A percentile compares a stretch with the other conserved stretches of the same genome.
phyloP scores from a whole-genome alignment of 2,797 vertebrate genomes.

The Falco cherrug region DNA sequence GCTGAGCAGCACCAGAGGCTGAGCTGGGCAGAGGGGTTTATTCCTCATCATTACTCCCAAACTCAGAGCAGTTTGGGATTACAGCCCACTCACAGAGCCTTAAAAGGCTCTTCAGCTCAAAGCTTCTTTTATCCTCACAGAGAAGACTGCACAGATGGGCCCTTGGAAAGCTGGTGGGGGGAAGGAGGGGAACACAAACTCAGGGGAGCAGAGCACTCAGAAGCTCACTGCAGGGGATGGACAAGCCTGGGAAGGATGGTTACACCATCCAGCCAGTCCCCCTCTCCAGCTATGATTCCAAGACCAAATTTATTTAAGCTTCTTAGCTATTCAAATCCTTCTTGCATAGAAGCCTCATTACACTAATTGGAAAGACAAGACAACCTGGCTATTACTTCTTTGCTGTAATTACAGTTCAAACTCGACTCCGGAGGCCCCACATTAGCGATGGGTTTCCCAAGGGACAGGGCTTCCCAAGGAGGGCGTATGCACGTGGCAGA shows the following conservation, averaged over 20 bases:
- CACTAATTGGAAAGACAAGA: constrained; percentile 29
- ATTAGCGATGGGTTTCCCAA: not conserved
- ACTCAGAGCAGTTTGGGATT: not conserved
- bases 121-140: not conserved
- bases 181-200: not conserved
- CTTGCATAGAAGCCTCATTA: constrained; percentile 32
- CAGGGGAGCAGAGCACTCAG: not conserved
- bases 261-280: not conserved
- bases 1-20: not conserved
- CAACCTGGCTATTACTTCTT: not conserved
- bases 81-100: not conserved
- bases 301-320: constrained; percentile 52
- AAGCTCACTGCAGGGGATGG: not conserved
- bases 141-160: not conserved
- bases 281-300: not conserved
- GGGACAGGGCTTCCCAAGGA: not conserved
- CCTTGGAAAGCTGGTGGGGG: not conserved
- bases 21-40: not conserved
- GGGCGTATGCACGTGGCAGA: not conserved
- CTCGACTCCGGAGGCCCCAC: not conserved
- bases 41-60: not conserved
- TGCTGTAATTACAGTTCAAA: constrained; percentile 30
- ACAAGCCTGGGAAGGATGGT: not conserved
- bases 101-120: not conserved
- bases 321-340: constrained; percentile 45